A percentile compares a stretch with the other conserved stretches of the same genome.
Evolutionary conservation across 2,113 vertebrate species (phyloP).

Genomic region (Alectura lathami): DNA sequence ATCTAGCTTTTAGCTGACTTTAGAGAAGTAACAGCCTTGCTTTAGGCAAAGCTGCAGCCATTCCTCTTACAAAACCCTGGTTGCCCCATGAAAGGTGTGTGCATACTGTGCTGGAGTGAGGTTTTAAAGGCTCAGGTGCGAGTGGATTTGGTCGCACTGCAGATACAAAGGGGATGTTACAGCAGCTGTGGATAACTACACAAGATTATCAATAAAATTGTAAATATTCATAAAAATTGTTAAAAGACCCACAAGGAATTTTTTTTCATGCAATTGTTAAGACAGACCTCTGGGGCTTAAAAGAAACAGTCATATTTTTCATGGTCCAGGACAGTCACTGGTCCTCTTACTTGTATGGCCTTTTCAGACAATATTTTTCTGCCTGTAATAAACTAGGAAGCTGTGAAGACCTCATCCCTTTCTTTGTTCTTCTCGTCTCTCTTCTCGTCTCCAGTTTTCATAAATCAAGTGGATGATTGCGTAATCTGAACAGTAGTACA

Average conservation of each 20-base stretch:
- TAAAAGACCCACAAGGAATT: not conserved
- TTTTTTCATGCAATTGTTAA: not conserved
- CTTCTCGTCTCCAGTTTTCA: not conserved
- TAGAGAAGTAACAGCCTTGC: not conserved
- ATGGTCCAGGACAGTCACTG: not conserved
- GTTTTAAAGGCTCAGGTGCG: not conserved
- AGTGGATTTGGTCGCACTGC: not conserved
- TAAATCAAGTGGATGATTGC: constrained; percentile 59
- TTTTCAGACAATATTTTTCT: not conserved
- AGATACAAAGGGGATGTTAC: not conserved
- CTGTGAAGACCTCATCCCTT: not conserved
- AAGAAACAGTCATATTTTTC: not conserved
- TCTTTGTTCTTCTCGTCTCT: not conserved
- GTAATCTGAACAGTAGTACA: constrained; percentile 66
- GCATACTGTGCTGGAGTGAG: not conserved
- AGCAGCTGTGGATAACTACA: not conserved
- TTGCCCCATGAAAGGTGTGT: not conserved
- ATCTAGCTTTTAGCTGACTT: not conserved
- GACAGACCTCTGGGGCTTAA: not conserved
- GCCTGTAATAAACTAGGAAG: not conserved
- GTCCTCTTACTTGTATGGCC: not conserved
- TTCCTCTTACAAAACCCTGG: not conserved
- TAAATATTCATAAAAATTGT: not conserved
- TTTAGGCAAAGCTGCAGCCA: not conserved
- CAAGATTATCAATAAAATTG: not conserved